Conservation (phyloP, 2,113 vertebrate species). For the Gambusia affinis region DNA sequence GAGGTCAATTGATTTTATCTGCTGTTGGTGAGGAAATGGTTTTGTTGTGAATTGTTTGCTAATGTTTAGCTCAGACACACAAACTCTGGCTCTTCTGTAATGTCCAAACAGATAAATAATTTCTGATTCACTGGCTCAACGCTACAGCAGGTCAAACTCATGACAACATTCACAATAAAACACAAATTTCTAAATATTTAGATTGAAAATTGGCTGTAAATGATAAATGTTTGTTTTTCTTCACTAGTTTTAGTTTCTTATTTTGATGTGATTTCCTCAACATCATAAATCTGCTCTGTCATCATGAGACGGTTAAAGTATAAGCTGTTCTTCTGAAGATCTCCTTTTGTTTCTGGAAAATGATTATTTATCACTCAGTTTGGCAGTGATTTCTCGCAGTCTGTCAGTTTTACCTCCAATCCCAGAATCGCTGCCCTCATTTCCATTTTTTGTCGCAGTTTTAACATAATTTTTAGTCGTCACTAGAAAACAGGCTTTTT, state of each 20-base stretch:
- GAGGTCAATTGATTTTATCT: constrained; percentile 14
- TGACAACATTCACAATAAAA: too few species aligned
- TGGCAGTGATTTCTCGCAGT: background rate
- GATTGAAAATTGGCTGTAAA: too few species aligned
- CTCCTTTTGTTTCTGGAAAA: background rate
- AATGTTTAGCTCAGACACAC: background rate
- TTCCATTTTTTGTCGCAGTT: background rate
- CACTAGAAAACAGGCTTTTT: background rate
- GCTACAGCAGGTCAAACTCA: too few species aligned
- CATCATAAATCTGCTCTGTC: background rate
- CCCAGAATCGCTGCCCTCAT: background rate
- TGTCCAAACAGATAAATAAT: background rate
- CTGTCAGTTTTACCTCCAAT: too few species aligned
- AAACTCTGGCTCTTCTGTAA: constrained; percentile 6
- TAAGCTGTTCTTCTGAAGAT: background rate
- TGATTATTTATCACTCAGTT: background rate
- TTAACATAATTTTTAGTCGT: background rate
- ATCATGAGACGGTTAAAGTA: too few species aligned
- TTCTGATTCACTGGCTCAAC: too few species aligned
- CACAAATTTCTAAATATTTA: too few species aligned
- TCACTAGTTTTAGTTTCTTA: background rate
- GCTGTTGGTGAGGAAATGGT: constrained; percentile 29
- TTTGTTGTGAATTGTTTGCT: constrained; percentile 2
- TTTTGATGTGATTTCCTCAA: background rate
- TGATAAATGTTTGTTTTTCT: too few species aligned